Base-by-base conservation (phyloP, 2,888 invertebrate species). In the Prosopocoilus inquinatus region DNA sequence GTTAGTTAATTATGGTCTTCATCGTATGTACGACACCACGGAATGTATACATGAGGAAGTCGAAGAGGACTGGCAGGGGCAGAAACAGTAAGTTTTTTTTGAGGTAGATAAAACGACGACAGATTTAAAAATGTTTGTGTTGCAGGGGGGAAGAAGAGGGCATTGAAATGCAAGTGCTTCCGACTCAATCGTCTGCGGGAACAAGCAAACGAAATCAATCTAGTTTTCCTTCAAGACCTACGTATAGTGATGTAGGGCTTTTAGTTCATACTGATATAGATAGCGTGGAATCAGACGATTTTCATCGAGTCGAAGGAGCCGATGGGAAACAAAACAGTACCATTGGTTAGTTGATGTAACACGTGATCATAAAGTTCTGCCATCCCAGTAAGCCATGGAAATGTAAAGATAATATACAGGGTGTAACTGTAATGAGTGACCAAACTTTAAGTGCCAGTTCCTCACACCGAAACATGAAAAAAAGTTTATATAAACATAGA, bases 21-120 rank as follows among this genome's bases (percentile, higher is more conserved):
- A 97, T 78, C 87, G 89, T 67, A 88, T 96, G 81, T 97, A 96
- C 77, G 96, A 97, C 78, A 94, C 94, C 9, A 90, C 90, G n/a
- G 95, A 96, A 77, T 88, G 89, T 72, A 82, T 90, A 52, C 71
- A 74, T 48, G 77, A 77, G 60, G 74, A 75, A 60, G 63, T 75
- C 35, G 72, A 74, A 34, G 70, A 70, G 50, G 69, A 70, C 43
- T 72, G 73, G 71, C 66, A 61, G 53, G 69, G 63, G 69, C 76
- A 55, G 74, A 81, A 71, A 78, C 75, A 70, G 81, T 81, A 66
- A 20, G 13, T 35, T 48, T 12, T n/a, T 1, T 48, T 35, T 47
- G 9, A 12, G 5, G 2, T 15, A 15, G 7, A 28, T 4, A 20
- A 20, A 20, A 28, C 20, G 7, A 51, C 9, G 1, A 11, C n/a